Base-by-base conservation (phyloP, 2,888 invertebrate species). In the Callyntrura guangdongensis region DNA sequence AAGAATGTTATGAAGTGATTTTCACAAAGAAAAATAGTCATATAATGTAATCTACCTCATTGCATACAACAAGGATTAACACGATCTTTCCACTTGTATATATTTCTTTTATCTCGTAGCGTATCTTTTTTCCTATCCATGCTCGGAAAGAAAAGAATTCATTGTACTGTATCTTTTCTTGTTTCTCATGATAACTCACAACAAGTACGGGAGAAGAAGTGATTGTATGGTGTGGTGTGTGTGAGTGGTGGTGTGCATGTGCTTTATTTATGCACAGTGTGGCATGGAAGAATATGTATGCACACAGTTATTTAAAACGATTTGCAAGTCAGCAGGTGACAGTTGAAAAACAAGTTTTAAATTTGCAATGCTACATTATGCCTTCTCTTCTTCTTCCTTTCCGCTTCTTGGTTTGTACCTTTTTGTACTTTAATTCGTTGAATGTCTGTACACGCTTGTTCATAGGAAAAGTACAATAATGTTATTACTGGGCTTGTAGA, bases 321-420 rank as follows among this genome's bases (percentile, higher is more conserved):
- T 89, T 89, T 89, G 89, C 89, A 89, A 89, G 89, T 89, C 89
- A 89, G 89, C 89, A 89, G 89, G 89, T 89, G 89, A 89, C 89
- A 89, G 89, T 89, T 89, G 89, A 89, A 79, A 89, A 89, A 89
- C 89, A 85, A 89, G 89, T 89, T 89, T 89, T 89, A 79, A 89
- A 89, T 89, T 89, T 84, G 89, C 89, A 89, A 89, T 89, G 89
- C 89, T 85, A 84, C 56, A 89, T 89, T 85, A 89, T 53, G 47
- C 83, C 27, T 64, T n/a, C n/a, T n/a, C n/a, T 6, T 36, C 36
- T 36, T 36, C 79, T 89, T 89, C 89, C 89, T 89, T 89, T 89
- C 89, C 89, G 89, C 89, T 89, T 89, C 89, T 84, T 69, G 89
- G 69, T 89, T 89, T 89, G 83, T 64, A 14, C 25, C 11, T 56